Evolutionary conservation across 2,113 vertebrate genomes (phyloP), one percentile per base, ranked within the genome.

Genomic region (Ophthalmolycus amberensis): DNA sequence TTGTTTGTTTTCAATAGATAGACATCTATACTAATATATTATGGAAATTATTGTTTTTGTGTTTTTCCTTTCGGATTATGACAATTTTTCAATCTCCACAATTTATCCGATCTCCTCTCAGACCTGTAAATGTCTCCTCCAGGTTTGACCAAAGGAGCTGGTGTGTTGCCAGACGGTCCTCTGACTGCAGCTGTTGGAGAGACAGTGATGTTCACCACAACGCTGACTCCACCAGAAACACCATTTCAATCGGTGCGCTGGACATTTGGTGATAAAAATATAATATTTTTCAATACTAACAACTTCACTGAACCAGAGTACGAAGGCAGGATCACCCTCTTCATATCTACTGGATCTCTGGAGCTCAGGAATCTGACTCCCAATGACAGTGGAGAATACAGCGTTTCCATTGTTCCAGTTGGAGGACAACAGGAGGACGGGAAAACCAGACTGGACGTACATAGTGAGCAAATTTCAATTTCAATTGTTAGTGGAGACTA

Each of bases 391-490:
- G 92, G 91, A 83, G 0, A 2, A 1, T 93, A 92, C 69, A 0
- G 0, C 0, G 27, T 90, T 22, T 6, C 0, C 0, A 10, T 15
- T 4, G 2, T 34, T 0, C 3, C 4, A 14, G 0, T 0, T 40
- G 15, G 0, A 20, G 63, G 0, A 0, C 0, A 0, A 1, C n/a
- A n/a, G n/a, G n/a, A n/a, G 15, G 0, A 0, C 0, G 85, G 79
- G 46, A 0, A 0, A 0, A 82, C 10, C 3, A 46, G 0, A 40
- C 77, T 92, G 66, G 0, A 0, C 0, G 32, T 90, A 27, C 16
- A 72, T 22, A 83, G 91, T 91, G 64, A 87, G 82, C 5, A 22
- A 9, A 11, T 29, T 50, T 37, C 9, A 8, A 6, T 38, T 38
- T 38, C 38, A 38, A 38, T 22, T 27, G 16, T 34, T n/a, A 11